Evolutionary conservation across 2,113 vertebrate species (phyloP).

Genomic region (Scalopus aquaticus): DNA sequence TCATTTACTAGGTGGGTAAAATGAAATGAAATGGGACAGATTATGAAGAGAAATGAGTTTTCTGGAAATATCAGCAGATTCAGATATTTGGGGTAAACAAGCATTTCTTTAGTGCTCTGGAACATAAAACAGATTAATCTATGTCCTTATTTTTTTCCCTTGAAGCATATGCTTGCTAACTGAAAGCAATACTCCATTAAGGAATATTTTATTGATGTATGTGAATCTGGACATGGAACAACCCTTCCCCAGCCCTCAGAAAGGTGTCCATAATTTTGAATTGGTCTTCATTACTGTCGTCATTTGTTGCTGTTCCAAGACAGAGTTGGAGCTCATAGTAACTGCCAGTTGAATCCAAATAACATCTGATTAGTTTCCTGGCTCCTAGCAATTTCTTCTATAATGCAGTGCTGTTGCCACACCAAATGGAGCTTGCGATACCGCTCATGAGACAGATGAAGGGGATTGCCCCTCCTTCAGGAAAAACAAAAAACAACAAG

Average conservation of each 20-base stretch:
- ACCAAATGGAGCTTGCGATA: constrained; percentile 96
- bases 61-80: constrained; percentile 57
- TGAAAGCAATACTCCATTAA: constrained; percentile 73
- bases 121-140: constrained; percentile 51
- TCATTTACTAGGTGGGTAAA: constrained; percentile 33
- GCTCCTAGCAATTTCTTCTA: constrained; percentile 97
- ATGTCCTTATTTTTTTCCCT: not conserved
- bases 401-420: constrained; percentile 98
- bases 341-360: constrained; percentile 97
- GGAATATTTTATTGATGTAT: constrained; percentile 73
- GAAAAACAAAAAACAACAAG: constrained; percentile 34
- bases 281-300: constrained; percentile 54
- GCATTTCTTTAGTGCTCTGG: constrained; percentile 69
- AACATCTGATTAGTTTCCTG: constrained; percentile 95
- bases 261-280: constrained; percentile 58
- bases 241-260: constrained; percentile 51
- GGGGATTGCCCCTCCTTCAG: constrained; percentile 91
- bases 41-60: constrained; percentile 24
- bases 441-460: constrained; percentile 94
- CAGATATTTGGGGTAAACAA: constrained; percentile 57
- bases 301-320: constrained; percentile 64
- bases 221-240: constrained; percentile 57
- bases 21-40: constrained; percentile 34
- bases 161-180: constrained; percentile 56
- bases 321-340: constrained; percentile 87